Percentiles rank a stretch among this genome's conserved stretches.
phyloP scores from a whole-genome alignment of 2,113 vertebrate genomes.

The Pollachius pollachius region DNA sequence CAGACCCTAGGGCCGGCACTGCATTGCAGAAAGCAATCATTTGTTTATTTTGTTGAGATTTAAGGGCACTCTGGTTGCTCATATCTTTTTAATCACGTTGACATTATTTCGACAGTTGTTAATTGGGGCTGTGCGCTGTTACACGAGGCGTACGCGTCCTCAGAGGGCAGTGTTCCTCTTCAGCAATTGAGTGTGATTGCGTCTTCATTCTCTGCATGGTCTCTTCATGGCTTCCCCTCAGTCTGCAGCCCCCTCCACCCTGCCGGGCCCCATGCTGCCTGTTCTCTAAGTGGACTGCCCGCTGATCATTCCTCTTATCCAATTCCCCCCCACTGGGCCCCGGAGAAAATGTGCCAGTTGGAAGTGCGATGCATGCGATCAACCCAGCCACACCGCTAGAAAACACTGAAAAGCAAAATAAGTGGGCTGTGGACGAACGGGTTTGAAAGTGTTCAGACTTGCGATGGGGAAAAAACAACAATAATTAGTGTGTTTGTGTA shows the following conservation, averaged over 20 bases:
- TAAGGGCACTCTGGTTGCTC: neutral
- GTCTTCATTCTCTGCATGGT: neutral
- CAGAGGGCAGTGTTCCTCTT: too few species aligned
- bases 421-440: too few species aligned
- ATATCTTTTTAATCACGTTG: too few species aligned
- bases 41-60: neutral
- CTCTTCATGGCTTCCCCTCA: neutral
- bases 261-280: constrained; percentile 15
- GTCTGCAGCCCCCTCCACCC: constrained; percentile 24
- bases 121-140: too few species aligned
- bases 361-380: neutral
- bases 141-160: too few species aligned
- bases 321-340: constrained; percentile 36
- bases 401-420: too few species aligned
- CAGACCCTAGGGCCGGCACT: neutral
- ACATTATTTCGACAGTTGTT: too few species aligned
- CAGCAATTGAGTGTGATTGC: too few species aligned
- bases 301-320: constrained; percentile 43
- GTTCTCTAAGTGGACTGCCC: constrained; percentile 18
- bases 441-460: too few species aligned
- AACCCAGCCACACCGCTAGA: too few species aligned
- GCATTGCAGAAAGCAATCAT: neutral
- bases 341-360: constrained; percentile 22
- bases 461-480: neutral
- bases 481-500: neutral